These are phyloP conservation scores for Neofelis nebulosa DNA, from an alignment of 2,113 vertebrate species.

Conservation along the genomic window DNA sequence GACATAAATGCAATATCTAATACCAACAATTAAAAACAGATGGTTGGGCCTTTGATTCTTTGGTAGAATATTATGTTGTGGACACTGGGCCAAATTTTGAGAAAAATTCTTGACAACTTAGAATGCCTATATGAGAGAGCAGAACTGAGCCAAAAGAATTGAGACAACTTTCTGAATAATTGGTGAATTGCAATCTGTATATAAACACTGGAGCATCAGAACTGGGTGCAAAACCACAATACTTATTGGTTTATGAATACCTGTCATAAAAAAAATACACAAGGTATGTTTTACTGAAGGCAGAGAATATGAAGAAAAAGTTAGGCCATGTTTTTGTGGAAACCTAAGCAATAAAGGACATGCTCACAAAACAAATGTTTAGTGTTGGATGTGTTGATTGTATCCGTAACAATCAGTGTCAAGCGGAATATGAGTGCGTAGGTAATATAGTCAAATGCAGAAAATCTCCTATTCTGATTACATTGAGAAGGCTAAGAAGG, in stretches of 20 bases:
- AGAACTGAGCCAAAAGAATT: not conserved
- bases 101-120: not conserved
- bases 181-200: not conserved
- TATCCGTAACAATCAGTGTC: not conserved
- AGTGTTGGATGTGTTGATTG: fast-evolving
- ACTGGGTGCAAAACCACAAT: not conserved
- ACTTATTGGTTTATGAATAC: not conserved
- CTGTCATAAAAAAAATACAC: not conserved
- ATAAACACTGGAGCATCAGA: not conserved
- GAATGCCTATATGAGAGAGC: not conserved
- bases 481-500: not conserved
- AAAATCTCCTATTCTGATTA: not conserved
- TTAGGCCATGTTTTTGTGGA: not conserved
- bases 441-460: not conserved
- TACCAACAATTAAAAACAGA: not conserved
- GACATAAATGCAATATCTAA: not conserved
- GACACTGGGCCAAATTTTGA: not conserved
- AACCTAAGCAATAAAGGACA: not conserved
- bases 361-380: not conserved
- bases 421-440: not conserved
- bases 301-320: not conserved
- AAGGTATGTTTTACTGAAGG: not conserved
- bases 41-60: not conserved
- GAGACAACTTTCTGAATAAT: not conserved
- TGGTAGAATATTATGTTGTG: not conserved